Conservation (phyloP, 2,797 vertebrate genomes). For the Manis pentadactyla region DNA sequence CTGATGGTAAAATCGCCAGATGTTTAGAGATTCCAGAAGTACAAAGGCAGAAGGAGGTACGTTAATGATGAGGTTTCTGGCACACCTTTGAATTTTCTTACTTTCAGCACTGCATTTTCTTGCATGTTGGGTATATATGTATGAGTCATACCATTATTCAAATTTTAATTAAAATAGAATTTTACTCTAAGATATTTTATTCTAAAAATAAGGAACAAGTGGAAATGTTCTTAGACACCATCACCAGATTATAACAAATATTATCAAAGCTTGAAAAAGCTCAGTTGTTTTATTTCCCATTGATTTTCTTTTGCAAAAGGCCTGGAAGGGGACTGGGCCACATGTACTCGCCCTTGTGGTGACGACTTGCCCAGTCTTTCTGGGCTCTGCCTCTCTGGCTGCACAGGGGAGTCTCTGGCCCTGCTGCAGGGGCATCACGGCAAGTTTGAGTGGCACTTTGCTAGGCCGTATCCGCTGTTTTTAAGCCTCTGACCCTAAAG, state of each 20-base stretch:
- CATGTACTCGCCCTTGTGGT: background rate
- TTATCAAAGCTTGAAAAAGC: constrained; percentile 15
- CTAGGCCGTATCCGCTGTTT: background rate
- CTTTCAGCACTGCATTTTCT: constrained; percentile 63
- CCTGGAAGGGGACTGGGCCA: background rate
- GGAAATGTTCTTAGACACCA: background rate
- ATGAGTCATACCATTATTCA: background rate
- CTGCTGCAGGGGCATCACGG: background rate
- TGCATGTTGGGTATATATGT: background rate
- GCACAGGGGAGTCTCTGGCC: background rate
- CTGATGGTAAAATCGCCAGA: constrained; percentile 83
- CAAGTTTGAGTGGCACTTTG: background rate
- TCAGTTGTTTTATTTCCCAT: background rate
- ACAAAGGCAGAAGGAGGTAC: constrained; percentile 79
- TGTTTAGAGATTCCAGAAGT: constrained; percentile 83
- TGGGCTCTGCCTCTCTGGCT: background rate
- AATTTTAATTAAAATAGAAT: constrained; percentile 68
- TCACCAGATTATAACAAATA: background rate
- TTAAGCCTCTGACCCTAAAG: background rate
- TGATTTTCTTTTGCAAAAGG: constrained; percentile 23
- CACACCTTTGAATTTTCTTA: constrained; percentile 70
- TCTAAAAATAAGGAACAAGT: constrained; percentile 49
- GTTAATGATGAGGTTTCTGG: constrained; percentile 77
- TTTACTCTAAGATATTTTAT: constrained; percentile 23
- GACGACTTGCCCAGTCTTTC: background rate